phyloP scores from a whole-genome alignment of 2,888 invertebrate genomes.

The Chaitophorus viminalis region DNA sequence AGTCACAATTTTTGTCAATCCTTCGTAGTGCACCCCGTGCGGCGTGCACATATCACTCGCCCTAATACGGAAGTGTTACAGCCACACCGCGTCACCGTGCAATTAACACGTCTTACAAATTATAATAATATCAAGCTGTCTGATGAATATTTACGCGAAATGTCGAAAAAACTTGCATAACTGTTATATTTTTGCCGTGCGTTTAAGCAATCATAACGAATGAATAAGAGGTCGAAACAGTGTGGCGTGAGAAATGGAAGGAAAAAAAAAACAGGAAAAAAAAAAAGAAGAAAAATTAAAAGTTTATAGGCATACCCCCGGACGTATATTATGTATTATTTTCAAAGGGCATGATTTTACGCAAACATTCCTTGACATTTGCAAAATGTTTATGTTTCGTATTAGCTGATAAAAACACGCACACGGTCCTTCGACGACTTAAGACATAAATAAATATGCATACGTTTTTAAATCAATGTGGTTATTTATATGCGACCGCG shows the following conservation, averaged over 20 bases:
- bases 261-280: no score
- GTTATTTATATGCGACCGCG: neutral
- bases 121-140: no score
- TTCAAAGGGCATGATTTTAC: conserved; percentile 17
- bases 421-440: neutral
- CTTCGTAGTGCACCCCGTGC: no score
- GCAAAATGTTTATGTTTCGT: neutral
- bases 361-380: conserved; percentile 18
- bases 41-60: no score
- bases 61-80: no score
- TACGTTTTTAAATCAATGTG: neutral
- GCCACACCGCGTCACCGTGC: no score
- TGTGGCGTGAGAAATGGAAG: neutral
- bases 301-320: neutral
- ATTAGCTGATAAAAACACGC: neutral
- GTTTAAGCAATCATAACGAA: neutral
- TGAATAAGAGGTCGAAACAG: neutral
- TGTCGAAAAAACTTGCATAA: neutral
- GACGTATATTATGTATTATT: neutral
- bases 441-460: neutral
- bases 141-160: no score
- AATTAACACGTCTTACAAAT: no score
- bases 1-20: no score
- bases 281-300: no score
- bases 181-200: neutral